Conservation (phyloP, 2,888 invertebrate genomes). For the Nemotelus nigrinus region DNA sequence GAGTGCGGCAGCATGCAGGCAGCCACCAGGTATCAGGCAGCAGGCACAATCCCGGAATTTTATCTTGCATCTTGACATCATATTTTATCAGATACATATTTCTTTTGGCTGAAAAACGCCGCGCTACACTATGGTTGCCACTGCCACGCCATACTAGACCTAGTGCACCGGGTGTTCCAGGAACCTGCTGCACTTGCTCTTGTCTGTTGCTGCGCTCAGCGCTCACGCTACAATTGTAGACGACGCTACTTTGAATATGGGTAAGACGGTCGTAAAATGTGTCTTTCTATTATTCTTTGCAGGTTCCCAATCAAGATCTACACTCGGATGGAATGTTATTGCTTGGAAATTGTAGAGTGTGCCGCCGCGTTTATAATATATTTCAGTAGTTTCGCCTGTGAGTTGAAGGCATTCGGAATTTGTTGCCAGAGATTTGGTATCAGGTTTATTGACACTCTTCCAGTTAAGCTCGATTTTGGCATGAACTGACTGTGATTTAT, state of each 20-base stretch:
- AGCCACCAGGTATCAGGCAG: slow-evolving; percentile 30
- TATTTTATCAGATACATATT: slow-evolving; percentile 44
- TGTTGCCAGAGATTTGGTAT: slow-evolving; percentile 16
- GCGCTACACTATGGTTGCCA: slow-evolving; percentile 11
- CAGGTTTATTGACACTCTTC: slow-evolving; percentile 24
- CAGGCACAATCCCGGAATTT: slow-evolving; percentile 38
- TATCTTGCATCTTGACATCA: slow-evolving; percentile 43
- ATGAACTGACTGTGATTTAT: too few relatives aligned
- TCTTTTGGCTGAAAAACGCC: slow-evolving; percentile 43
- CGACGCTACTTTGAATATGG: slow-evolving; percentile 35
- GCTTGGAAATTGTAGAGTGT: slow-evolving; percentile 39
- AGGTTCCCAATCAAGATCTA: slow-evolving; percentile 38
- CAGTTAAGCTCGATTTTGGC: too few relatives aligned
- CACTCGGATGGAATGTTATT: slow-evolving; percentile 35
- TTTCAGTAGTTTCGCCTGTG: not conserved
- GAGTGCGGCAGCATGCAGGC: not conserved
- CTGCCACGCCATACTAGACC: not conserved
- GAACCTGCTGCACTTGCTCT: slow-evolving; percentile 35
- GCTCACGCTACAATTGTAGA: slow-evolving; percentile 18
- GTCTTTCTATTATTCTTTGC: slow-evolving; percentile 42
- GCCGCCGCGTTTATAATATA: slow-evolving; percentile 16
- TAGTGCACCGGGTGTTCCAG: slow-evolving; percentile 29
- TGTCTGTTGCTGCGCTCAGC: slow-evolving; percentile 1
- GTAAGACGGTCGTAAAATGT: slow-evolving; percentile 42
- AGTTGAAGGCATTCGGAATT: slow-evolving; percentile 22